Percentiles rank a stretch among this genome's conserved stretches.
Evolutionary conservation across 1,140 invertebrate species (phyloP).

Genomic region (Drosophila azteca): DNA sequence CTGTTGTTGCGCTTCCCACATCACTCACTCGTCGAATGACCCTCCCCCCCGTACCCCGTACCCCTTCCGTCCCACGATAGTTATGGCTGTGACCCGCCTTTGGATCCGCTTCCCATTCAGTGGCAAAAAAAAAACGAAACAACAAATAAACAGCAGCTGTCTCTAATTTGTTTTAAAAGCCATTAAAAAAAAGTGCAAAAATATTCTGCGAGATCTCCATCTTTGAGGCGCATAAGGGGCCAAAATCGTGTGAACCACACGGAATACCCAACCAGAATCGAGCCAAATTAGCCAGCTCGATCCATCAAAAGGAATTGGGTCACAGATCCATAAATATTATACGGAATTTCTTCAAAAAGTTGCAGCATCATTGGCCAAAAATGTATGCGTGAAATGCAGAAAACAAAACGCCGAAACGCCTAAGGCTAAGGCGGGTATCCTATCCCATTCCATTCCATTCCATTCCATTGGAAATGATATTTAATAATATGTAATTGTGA

Average conservation of each 20-base stretch:
- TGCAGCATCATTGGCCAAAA: constrained; percentile 65
- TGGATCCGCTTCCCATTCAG: constrained; percentile 39
- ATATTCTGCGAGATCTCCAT: constrained; percentile 33
- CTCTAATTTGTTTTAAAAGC: constrained; percentile 68
- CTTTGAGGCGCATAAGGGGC: neutral
- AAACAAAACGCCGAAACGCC: constrained; percentile 58
- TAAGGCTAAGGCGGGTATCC: constrained; percentile 31
- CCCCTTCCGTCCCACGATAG: no score
- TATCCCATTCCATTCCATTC: no score
- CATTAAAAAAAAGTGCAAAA: constrained; percentile 69
- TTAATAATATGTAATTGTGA: constrained; percentile 75
- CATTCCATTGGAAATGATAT: constrained; percentile 69
- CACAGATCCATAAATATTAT: constrained; percentile 22
- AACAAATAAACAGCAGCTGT: constrained; percentile 67
- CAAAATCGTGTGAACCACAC: constrained; percentile 54
- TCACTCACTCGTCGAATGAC: constrained; percentile 45
- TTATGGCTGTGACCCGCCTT: constrained; percentile 44
- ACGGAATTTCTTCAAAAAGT: constrained; percentile 43
- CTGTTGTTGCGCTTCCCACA: constrained; percentile 52
- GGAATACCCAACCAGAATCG: neutral
- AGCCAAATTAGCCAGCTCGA: constrained; percentile 48
- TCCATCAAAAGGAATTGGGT: constrained; percentile 27
- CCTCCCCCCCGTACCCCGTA: constrained; percentile 18
- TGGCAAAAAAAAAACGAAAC: constrained; percentile 48
- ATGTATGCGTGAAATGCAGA: constrained; percentile 69